Evolutionary conservation across 2,797 vertebrate species (phyloP).

Genomic region (Loriculus beryllinus): DNA sequence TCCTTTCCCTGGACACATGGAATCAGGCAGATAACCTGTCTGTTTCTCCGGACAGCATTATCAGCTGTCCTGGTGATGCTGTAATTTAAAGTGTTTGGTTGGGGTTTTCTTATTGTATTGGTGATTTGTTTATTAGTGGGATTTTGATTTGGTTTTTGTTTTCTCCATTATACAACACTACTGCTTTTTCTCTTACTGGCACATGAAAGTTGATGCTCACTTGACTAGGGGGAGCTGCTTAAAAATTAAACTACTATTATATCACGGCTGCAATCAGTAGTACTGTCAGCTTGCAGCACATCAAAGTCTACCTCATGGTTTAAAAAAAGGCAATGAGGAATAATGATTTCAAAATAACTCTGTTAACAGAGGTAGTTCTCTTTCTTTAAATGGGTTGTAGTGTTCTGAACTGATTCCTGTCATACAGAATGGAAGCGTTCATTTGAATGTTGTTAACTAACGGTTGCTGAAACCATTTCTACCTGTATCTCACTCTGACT

Average conservation of each 20-base stretch:
- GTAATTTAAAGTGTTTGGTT: not conserved
- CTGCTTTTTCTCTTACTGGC: not conserved
- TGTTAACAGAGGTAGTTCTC: not conserved
- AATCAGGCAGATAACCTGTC: not conserved
- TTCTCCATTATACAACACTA: not conserved
- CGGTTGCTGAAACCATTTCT: not conserved
- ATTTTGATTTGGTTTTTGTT: not conserved
- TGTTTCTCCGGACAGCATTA: not conserved
- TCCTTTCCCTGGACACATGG: not conserved
- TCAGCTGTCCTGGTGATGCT: not conserved
- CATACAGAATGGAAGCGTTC: not conserved
- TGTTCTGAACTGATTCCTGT: not conserved
- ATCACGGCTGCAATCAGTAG: not conserved
- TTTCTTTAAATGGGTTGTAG: not conserved
- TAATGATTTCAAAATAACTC: not conserved
- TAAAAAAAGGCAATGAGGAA: not conserved
- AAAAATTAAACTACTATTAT: not conserved
- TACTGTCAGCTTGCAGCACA: not conserved
- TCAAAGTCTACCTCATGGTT: not conserved
- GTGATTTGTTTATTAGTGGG: not conserved
- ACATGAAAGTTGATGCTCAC: not conserved
- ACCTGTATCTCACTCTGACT: not conserved
- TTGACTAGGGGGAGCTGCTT: not conserved
- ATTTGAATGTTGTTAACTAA: not conserved
- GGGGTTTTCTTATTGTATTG: too few species aligned